A percentile compares a stretch with the other conserved stretches of the same genome.
These are phyloP conservation scores for Hippocampus comes DNA, from an alignment of 2,113 vertebrate species.

Conservation along the genomic window DNA sequence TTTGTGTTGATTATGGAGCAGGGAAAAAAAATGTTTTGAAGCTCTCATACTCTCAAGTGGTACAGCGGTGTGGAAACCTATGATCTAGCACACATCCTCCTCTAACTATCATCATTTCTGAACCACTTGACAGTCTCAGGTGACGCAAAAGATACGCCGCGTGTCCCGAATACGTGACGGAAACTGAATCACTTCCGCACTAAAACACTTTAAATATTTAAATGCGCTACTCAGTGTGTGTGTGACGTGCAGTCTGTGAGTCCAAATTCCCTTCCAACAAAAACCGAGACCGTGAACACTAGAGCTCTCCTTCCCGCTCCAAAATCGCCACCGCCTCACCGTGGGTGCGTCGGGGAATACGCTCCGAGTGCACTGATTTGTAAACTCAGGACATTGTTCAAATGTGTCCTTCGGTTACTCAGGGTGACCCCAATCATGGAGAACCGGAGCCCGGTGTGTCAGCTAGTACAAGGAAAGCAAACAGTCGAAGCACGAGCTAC, in stretches of 20 bases:
- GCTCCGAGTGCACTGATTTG: too few relatives aligned
- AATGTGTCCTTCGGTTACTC: too few relatives aligned
- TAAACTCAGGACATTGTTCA: too few relatives aligned
- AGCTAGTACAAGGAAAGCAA: too few relatives aligned
- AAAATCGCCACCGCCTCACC: too few relatives aligned
- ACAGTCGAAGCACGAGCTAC: too few relatives aligned
- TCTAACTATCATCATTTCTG: conserved; percentile 13
- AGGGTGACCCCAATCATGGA: too few relatives aligned
- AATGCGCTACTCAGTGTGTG: conserved; percentile 26
- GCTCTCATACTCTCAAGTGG: conserved; percentile 17
- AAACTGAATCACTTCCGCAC: conserved; percentile 34
- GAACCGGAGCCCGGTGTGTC: too few relatives aligned
- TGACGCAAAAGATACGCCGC: conserved; percentile 14
- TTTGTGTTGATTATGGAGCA: background rate
- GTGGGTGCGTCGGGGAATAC: too few relatives aligned
- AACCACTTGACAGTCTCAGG: conserved; percentile 28
- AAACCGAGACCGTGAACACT: background rate
- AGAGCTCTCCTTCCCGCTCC: too few relatives aligned
- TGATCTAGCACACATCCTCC: conserved; percentile 24
- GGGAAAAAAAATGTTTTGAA: background rate
- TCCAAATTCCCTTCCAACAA: background rate
- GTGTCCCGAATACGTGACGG: conserved; percentile 9
- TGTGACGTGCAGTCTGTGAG: conserved; percentile 14
- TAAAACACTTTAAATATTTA: conserved; percentile 21
- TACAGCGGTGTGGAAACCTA: conserved; percentile 16